phyloP scores from a whole-genome alignment of 2,113 vertebrate genomes.

The Saguinus midas region DNA sequence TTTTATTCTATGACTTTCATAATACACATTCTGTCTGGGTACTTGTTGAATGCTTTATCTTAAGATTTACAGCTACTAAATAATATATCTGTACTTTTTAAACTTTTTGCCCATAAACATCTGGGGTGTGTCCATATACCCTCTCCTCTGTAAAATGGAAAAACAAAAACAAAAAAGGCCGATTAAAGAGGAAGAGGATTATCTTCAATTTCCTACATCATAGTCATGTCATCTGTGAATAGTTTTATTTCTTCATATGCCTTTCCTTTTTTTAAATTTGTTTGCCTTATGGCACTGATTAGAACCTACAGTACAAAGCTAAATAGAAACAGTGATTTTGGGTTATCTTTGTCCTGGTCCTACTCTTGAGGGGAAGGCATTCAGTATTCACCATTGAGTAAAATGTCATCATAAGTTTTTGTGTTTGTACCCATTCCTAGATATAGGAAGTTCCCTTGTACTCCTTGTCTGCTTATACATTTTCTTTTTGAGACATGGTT shows the following conservation, averaged over 20 bases:
- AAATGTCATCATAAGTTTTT: not conserved
- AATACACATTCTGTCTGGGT: not conserved
- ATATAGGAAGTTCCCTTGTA: not conserved
- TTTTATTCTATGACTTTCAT: not conserved
- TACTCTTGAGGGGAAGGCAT: not conserved
- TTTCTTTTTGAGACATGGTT: too few relatives aligned
- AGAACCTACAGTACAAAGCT: not conserved
- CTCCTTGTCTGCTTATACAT: not conserved
- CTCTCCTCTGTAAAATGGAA: not conserved
- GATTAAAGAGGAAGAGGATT: not conserved
- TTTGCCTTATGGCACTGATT: not conserved
- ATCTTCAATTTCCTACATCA: not conserved
- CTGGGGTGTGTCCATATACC: not conserved
- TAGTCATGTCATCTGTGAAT: not conserved
- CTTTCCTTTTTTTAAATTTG: not conserved
- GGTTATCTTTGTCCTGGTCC: not conserved
- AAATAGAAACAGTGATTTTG: not conserved
- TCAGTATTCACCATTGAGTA: not conserved
- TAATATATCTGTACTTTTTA: not conserved
- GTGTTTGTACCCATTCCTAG: not conserved
- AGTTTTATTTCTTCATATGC: not conserved
- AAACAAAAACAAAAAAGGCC: too few relatives aligned
- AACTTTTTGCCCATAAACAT: not conserved
- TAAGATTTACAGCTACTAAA: not conserved
- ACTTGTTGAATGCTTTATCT: not conserved